Evolutionary conservation across 1,140 invertebrate genomes (phyloP).

Genomic region (Cherax destructor): DNA sequence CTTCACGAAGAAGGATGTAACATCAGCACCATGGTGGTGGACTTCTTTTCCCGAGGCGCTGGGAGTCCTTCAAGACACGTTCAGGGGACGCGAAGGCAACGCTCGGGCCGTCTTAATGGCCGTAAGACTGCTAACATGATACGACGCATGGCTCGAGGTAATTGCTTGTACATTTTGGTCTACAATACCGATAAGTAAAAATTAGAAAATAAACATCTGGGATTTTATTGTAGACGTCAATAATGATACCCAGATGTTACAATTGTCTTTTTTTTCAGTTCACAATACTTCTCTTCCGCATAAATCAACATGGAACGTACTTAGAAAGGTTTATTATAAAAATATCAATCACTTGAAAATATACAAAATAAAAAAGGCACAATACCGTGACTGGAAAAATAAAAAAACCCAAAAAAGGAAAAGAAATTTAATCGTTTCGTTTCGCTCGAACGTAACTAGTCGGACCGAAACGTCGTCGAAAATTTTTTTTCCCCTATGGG

Average conservation of each 20-base stretch:
- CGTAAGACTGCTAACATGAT: constrained; percentile 49
- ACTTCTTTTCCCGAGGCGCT: constrained; percentile 60
- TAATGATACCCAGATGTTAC: too few relatives aligned
- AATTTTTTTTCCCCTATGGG: too few relatives aligned
- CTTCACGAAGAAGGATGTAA: constrained; percentile 34
- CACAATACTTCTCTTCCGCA: too few relatives aligned
- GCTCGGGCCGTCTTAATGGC: constrained; percentile 28
- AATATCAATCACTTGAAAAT: too few relatives aligned
- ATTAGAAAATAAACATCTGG: too few relatives aligned
- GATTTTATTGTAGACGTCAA: too few relatives aligned
- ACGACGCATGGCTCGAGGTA: constrained; percentile 54
- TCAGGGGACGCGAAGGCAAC: constrained; percentile 55
- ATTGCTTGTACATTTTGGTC: not conserved
- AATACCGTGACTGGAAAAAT: not conserved
- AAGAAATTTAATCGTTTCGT: not conserved
- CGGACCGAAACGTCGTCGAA: too few relatives aligned
- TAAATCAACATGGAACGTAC: too few relatives aligned
- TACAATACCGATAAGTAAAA: too few relatives aligned
- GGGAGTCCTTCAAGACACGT: constrained; percentile 69
- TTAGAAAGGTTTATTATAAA: too few relatives aligned
- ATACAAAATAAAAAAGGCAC: not conserved
- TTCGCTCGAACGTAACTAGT: too few relatives aligned
- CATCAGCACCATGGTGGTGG: constrained; percentile 21
- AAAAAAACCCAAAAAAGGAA: not conserved
- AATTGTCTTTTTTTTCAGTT: too few relatives aligned